phyloP scores from a whole-genome alignment of 1,140 invertebrate genomes.

The Hylaeus anthracinus region DNA sequence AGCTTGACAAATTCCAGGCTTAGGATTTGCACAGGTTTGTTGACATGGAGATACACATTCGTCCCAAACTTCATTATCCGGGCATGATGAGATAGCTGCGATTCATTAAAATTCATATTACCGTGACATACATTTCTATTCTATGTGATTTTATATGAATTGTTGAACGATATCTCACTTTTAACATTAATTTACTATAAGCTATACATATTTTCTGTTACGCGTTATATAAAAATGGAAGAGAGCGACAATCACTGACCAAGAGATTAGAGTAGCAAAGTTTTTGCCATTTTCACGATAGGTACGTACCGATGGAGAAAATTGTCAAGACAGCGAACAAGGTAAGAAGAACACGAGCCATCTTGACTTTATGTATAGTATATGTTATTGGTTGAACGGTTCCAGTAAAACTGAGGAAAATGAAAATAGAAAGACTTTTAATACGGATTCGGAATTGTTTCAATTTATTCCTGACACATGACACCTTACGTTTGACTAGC shows the following conservation, averaged over 20 bases:
- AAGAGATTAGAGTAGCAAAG: no score
- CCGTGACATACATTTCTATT: no score
- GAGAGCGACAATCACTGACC: no score
- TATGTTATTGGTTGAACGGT: background rate
- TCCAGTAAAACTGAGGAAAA: background rate
- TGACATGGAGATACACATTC: background rate
- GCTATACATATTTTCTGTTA: no score
- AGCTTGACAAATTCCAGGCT: background rate
- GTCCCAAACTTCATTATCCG: background rate
- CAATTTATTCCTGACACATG: no score
- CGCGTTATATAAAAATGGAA: no score
- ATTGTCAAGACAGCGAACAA: background rate
- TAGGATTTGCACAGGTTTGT: background rate
- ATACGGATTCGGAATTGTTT: no score
- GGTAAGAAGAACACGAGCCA: background rate
- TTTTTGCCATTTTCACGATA: no score
- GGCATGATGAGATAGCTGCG: background rate
- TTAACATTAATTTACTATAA: no score
- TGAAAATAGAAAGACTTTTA: no score
- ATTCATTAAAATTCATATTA: background rate
- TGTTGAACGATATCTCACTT: no score
- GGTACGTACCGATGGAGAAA: background rate
- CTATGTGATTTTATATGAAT: background rate
- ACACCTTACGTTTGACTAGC: no score
- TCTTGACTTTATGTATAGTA: background rate